Conservation (phyloP, 2,888 invertebrate species). For the Callosobruchus maculatus region DNA sequence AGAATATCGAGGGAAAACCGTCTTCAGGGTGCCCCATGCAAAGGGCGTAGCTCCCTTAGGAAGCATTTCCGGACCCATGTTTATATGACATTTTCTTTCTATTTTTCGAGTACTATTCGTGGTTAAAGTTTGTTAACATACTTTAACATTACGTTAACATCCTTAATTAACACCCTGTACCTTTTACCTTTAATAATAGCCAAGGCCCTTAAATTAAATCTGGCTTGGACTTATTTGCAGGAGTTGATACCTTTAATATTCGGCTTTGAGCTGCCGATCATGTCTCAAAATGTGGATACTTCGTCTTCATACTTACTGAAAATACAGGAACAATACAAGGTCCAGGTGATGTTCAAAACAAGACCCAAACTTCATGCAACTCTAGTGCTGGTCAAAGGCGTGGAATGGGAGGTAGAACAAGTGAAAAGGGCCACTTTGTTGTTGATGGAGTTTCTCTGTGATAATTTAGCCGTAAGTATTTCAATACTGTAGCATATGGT, state of each 20-base stretch:
- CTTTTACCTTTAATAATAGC: too few species aligned
- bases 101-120: too few species aligned
- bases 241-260: constrained; percentile 87
- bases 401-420: constrained; percentile 81
- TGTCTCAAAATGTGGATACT: constrained; percentile 70
- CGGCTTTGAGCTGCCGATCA: constrained; percentile 86
- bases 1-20: too few species aligned
- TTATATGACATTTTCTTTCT: too few species aligned
- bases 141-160: too few species aligned
- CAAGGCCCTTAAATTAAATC: too few species aligned
- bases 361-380: constrained; percentile 81
- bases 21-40: too few species aligned
- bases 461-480: constrained; percentile 66
- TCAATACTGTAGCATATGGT: not conserved
- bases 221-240: constrained; percentile 47
- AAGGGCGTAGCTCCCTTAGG: too few species aligned
- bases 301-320: constrained; percentile 77
- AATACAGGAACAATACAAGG: constrained; percentile 83
- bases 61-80: too few species aligned
- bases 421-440: constrained; percentile 84
- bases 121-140: too few species aligned
- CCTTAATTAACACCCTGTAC: too few species aligned
- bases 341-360: constrained; percentile 86
- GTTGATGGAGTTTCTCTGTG: constrained; percentile 78
- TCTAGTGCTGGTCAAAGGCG: constrained; percentile 83